Evolutionary conservation across 2,113 vertebrate species (phyloP).

Genomic region (Motacilla alba): DNA sequence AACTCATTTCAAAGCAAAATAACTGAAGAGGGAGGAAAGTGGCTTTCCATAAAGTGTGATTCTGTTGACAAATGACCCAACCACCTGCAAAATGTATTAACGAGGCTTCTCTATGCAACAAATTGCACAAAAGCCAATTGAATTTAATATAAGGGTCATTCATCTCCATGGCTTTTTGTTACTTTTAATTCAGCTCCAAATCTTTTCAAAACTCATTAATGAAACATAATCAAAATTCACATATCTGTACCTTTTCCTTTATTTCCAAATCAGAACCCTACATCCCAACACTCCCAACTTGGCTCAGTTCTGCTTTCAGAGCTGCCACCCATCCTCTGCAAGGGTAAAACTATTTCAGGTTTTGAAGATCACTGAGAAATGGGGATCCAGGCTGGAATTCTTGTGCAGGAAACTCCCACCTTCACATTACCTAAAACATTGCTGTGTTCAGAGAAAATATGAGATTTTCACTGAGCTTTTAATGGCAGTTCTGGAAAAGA

Average conservation of each 20-base stretch:
- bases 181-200: conserved; percentile 66
- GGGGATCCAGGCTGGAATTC: not conserved
- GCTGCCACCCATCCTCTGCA: not conserved
- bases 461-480: not conserved
- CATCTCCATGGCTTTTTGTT: conserved; percentile 64
- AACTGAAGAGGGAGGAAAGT: conserved; percentile 39
- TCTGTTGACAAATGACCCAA: conserved; percentile 66
- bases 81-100: conserved; percentile 68
- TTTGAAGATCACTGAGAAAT: not conserved
- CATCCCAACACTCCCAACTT: not conserved
- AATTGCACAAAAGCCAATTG: conserved; percentile 69
- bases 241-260: conserved; percentile 24
- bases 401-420: not conserved
- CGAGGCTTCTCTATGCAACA: conserved; percentile 65
- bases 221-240: conserved; percentile 70
- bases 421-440: not conserved
- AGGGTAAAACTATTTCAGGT: not conserved
- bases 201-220: conserved; percentile 72
- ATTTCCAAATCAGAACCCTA: not conserved
- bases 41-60: conserved; percentile 29
- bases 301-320: not conserved
- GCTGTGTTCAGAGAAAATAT: not conserved
- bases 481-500: not conserved
- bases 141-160: conserved; percentile 69
- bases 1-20: conserved; percentile 63